Base-by-base conservation (phyloP, 2,888 invertebrate genomes). In the Andrena dorsata region DNA sequence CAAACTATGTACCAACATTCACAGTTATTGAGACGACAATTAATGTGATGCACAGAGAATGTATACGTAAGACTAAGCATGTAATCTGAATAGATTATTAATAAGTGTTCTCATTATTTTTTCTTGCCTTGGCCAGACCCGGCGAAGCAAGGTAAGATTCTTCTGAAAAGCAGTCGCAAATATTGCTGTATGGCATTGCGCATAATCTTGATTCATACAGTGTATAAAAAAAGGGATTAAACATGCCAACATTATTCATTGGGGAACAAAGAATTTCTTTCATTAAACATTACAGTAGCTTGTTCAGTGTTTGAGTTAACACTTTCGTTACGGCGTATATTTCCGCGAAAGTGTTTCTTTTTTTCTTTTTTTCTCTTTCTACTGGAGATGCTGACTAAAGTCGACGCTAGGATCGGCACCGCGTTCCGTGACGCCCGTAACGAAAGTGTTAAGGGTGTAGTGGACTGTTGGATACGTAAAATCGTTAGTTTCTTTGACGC, bases 121-220 rank as follows among this genome's bases (percentile, higher is more conserved):
- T 90, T 90, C 89, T 92, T 92, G 91, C 91, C 89, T 90, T 82
- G 91, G 89, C 89, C 90, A 93, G 93, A 91, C 58, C 90, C 91
- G 87, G 88, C 89, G 87, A 92, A 91, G 88, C 91, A 92, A 92
- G 93, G 93, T 93, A 93, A 93, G 93, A 90, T 41, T 75, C 75
- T 74, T 74, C 63, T 47, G 28, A 68, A 70, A 72, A 51, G 56
- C 75, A 79, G 61, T 53, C 53, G 70, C 68, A 79, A 80, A 74
- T 85, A 83, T 86, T 84, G 78, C 81, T 89, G 41, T 76, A 79
- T 72, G 80, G 71, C 76, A 41, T 53, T 71, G 83, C 70, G 66
- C 73, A 51, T 71, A 82, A 28, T 82, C 51, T 58, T 63, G 13
- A 78, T 65, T 76, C 72, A 79, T 63, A 56, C n/a, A 60, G 16